These are phyloP conservation scores for Cryptus armator DNA, from an alignment of 2,888 invertebrate species.

Conservation along the genomic window DNA sequence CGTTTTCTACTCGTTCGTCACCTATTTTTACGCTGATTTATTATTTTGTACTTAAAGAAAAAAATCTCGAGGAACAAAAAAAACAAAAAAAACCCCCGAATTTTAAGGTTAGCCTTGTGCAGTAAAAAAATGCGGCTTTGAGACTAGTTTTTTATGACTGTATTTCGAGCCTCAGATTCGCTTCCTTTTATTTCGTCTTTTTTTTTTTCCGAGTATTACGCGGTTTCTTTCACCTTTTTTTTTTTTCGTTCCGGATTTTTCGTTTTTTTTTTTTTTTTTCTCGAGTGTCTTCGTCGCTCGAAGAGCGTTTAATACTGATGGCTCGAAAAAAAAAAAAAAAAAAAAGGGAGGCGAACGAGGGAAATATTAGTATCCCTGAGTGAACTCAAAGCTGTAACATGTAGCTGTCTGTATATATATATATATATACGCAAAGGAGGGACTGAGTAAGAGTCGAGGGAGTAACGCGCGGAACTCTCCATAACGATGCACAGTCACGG, in stretches of 20 bases:
- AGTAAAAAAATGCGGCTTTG: conserved; percentile 76
- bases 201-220: conserved; percentile 79
- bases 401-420: neutral
- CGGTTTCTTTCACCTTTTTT: conserved; percentile 55
- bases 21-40: conserved; percentile 67
- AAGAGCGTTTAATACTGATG: conserved; percentile 41
- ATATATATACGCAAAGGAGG: neutral
- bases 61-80: conserved; percentile 66
- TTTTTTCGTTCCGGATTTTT: conserved; percentile 20
- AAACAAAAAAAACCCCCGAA: conserved; percentile 81
- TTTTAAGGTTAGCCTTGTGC: conserved; percentile 44
- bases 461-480: conserved; percentile 52
- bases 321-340: conserved; percentile 11
- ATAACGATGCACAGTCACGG: conserved; percentile 70
- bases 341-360: neutral
- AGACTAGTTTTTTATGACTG: conserved; percentile 84
- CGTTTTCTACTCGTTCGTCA: conserved; percentile 50
- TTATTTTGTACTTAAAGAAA: conserved; percentile 77
- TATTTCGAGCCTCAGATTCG: conserved; percentile 80
- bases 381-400: neutral
- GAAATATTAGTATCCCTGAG: conserved; percentile 9
- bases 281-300: conserved; percentile 9
- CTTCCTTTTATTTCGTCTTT: conserved; percentile 80
- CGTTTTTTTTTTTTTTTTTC: conserved; percentile 23
- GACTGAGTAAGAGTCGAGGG: neutral